Evolutionary conservation across 2,888 invertebrate genomes (phyloP), one percentile per base, ranked within the genome.

Genomic region (Hymenopus coronatus): DNA sequence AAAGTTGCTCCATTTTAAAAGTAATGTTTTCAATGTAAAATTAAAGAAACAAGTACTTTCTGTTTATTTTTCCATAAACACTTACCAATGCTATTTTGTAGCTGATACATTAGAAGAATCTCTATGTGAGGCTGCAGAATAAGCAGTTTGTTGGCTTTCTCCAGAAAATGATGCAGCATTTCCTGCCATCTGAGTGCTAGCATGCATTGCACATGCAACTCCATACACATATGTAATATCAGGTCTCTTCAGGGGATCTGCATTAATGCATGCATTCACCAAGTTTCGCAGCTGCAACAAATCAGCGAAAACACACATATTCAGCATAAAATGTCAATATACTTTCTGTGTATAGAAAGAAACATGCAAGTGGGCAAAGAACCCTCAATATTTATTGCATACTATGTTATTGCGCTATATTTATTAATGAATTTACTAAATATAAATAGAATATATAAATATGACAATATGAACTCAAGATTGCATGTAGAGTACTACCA

Each of bases 191-290:
- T 90, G 89, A 28, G 54, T 87, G 20, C 88, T 90, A 28, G 84
- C 83, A 87, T 91, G 90, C 92, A 94, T 94, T 89, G 93, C 92
- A 90, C 92, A 92, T 8, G 94, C 94, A 25, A 94, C 92, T 83
- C 92, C 91, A 91, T 94, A 93, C 14, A 94, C 93, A 90, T 94
- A 92, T 30, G 92, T 91, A 88, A 94, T 94, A 91, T 94, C 94
- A 7, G 95, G 94, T 27, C 95, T 92, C 88, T 93, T 93, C 87
- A 93, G 93, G 9, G 95, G 94, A 88, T 94, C 93, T 0, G 94
- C 93, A 91, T 93, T 93, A 88, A 95, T 94, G 91, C 95, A 95
- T 81, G 92, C 91, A 46, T 92, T 93, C 54, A 95, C 94, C 87
- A 95, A 91, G 81, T 92, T 92, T 82, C 94, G 92, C 90, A 95